A percentile compares a stretch with the other conserved stretches of the same genome.
Conservation (phyloP, 30 jellyfish, hydroid and myxozoan genomes). For the Rhopilema esculentum region DNA sequence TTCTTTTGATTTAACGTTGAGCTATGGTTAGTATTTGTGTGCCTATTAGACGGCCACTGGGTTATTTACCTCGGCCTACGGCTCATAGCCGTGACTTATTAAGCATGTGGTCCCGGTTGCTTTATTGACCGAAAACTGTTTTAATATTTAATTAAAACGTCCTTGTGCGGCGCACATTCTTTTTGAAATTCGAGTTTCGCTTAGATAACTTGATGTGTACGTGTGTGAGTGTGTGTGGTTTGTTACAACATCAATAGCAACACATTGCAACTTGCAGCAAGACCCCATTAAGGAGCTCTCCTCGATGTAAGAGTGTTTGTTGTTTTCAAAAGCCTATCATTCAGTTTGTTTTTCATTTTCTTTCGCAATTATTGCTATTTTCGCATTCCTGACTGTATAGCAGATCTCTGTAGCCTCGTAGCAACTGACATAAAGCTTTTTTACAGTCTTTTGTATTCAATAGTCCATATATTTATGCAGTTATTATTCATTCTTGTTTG, state of each 20-base stretch:
- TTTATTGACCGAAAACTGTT: conserved; percentile 76
- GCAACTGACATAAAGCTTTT: no score
- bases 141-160: conserved; percentile 63
- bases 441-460: no score
- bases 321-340: background rate
- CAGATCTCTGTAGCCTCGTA: background rate
- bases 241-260: background rate
- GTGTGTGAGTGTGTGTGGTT: background rate
- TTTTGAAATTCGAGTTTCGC: conserved; percentile 31
- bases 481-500: no score
- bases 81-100: conserved; percentile 47
- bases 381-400: background rate
- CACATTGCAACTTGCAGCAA: conserved; percentile 9
- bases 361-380: background rate
- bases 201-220: conserved; percentile 24
- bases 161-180: conserved; percentile 74
- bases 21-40: background rate
- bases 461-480: no score
- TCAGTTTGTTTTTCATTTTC: background rate
- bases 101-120: conserved; percentile 83
- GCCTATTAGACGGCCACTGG: background rate
- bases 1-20: no score
- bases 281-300: background rate
- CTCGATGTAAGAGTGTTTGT: background rate
- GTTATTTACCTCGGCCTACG: conserved; percentile 1